Evolutionary conservation across 2,888 invertebrate species (phyloP).

Genomic region (Ceriagrion tenellum): DNA sequence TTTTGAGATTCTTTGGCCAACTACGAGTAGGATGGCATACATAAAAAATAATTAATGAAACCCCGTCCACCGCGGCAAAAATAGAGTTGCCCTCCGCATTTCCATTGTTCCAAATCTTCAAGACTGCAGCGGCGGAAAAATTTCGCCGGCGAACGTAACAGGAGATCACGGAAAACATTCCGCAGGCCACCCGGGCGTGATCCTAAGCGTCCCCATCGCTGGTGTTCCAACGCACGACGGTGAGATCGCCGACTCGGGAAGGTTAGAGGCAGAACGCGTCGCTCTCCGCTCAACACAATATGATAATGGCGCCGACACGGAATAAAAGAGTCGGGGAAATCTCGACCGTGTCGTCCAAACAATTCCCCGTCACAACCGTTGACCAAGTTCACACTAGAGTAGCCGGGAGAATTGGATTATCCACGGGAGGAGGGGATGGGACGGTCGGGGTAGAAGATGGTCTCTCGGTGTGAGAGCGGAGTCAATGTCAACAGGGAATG

Average conservation of each 20-base stretch:
- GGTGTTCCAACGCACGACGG: background rate
- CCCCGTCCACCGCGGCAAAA: too few species aligned
- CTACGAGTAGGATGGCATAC: too few species aligned
- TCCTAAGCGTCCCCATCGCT: too few species aligned
- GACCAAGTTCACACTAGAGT: constrained; percentile 35
- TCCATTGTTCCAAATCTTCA: too few species aligned
- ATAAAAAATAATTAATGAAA: too few species aligned
- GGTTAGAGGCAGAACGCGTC: background rate
- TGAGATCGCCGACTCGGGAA: background rate
- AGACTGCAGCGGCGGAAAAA: too few species aligned
- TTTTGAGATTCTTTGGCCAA: too few species aligned
- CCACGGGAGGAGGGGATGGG: background rate
- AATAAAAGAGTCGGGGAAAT: background rate
- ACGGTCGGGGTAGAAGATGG: background rate
- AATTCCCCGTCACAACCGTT: constrained; percentile 15
- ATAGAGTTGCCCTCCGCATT: too few species aligned
- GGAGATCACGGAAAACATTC: background rate
- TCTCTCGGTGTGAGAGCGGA: background rate
- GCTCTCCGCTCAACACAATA: background rate
- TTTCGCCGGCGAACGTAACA: background rate
- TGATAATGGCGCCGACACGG: background rate
- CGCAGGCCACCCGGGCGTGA: too few species aligned
- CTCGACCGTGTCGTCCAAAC: constrained; percentile 30
- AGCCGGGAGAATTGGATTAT: constrained; percentile 22
- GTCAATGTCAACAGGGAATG: background rate